Evolutionary conservation across 64 coral and sea anemone species (phyloP).

Genomic region (Pocillopora verrucosa): DNA sequence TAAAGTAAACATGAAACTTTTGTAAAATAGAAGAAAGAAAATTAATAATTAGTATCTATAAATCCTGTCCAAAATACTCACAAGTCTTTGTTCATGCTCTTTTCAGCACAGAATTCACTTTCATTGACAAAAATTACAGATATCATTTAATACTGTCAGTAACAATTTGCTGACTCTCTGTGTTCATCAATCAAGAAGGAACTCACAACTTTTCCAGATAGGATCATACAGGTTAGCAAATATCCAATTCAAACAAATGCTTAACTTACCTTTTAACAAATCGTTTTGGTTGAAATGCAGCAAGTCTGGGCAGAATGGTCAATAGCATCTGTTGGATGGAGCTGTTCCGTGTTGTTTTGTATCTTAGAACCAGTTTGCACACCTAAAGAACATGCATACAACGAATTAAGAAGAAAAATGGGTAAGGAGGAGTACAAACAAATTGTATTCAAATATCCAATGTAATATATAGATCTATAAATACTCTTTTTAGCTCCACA

Average conservation of each 20-base stretch:
- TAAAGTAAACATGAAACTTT: background rate
- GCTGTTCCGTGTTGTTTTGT: constrained; percentile 69
- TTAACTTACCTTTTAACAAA: constrained; percentile 86
- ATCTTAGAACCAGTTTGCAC: constrained; percentile 80
- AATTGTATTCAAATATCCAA: background rate
- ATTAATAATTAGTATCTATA: too few species aligned
- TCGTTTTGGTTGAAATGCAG: constrained; percentile 89
- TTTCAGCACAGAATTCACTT: too few species aligned
- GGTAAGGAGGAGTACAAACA: background rate
- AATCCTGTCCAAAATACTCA: too few species aligned
- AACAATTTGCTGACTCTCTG: too few species aligned
- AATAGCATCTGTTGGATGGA: constrained; percentile 92
- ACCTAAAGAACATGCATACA: constrained; percentile 38
- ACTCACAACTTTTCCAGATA: background rate
- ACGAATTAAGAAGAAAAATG: background rate
- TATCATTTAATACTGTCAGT: too few species aligned
- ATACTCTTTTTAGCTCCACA: too few species aligned
- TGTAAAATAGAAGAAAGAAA: background rate
- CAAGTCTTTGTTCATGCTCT: too few species aligned
- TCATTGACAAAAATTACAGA: too few species aligned
- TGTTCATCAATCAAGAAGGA: too few species aligned
- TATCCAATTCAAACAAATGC: background rate
- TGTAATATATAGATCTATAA: background rate
- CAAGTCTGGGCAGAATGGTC: constrained; percentile 85
- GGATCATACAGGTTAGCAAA: too few species aligned